Conservation (phyloP, 2,888 invertebrate genomes). For the Leptogaster cylindrica region DNA sequence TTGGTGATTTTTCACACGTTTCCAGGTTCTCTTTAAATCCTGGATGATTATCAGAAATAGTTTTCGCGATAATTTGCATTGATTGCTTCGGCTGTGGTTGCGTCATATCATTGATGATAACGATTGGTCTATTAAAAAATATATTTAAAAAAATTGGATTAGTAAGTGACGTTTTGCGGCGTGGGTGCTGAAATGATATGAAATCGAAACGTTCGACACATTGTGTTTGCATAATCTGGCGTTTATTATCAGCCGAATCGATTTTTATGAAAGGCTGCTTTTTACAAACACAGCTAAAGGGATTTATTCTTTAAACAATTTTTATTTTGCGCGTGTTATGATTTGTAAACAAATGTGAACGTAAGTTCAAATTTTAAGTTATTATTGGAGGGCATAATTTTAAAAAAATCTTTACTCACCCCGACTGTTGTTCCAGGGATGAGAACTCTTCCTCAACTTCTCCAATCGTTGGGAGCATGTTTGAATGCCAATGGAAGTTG, state of each 20-base stretch:
- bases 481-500: slow-evolving; percentile 61
- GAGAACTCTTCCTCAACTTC: slow-evolving; percentile 62
- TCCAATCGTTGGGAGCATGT: slow-evolving; percentile 61
- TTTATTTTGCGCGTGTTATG: no score
- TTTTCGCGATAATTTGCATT: slow-evolving; percentile 21
- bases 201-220: no score
- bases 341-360: no score
- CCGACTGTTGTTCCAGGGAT: slow-evolving; percentile 56
- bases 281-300: no score
- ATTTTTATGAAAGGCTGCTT: no score
- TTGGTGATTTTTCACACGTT: slow-evolving; percentile 19
- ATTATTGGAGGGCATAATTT: neutral
- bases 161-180: no score
- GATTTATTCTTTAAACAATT: no score
- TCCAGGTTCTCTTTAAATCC: slow-evolving; percentile 48
- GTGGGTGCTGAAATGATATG: no score
- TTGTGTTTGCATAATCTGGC: no score
- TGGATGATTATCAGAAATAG: slow-evolving; percentile 27
- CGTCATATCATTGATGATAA: slow-evolving; percentile 55
- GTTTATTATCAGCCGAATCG: no score
- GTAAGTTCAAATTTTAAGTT: neutral
- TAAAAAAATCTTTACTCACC: slow-evolving; percentile 18
- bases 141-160: no score
- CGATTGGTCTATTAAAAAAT: slow-evolving; percentile 58
- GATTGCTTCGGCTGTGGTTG: slow-evolving; percentile 33